Evolutionary conservation across 2,113 vertebrate genomes (phyloP).

Genomic region (Atractosteus spatula): DNA sequence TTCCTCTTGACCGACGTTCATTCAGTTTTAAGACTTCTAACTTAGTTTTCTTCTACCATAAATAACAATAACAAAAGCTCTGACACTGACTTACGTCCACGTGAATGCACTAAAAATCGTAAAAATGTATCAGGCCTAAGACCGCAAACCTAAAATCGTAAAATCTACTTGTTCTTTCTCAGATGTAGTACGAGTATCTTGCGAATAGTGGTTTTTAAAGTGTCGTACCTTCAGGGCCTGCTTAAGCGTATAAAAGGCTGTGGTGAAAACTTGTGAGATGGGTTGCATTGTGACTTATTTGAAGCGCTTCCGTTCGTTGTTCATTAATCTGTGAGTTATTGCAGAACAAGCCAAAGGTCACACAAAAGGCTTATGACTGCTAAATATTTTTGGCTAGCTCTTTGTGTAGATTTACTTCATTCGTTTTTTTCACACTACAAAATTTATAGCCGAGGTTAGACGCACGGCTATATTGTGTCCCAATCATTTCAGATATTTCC

Average conservation of each 20-base stretch:
- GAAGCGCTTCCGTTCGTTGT: constrained; percentile 88
- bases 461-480: constrained; percentile 12
- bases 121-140: constrained; percentile 39
- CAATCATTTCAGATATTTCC: constrained; percentile 16
- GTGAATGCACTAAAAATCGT: constrained; percentile 54
- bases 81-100: constrained; percentile 53
- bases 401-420: constrained; percentile 78
- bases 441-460: constrained; percentile 46
- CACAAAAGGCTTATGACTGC: constrained; percentile 92
- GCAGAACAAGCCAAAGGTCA: constrained; percentile 90
- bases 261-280: constrained; percentile 67
- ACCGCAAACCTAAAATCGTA: constrained; percentile 40
- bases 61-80: constrained; percentile 40
- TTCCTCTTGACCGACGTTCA: not conserved
- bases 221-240: constrained; percentile 49
- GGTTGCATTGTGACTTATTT: constrained; percentile 69
- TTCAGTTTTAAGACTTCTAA: constrained; percentile 14
- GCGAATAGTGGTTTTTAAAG: constrained; percentile 28
- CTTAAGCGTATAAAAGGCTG: constrained; percentile 60
- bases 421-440: constrained; percentile 54
- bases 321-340: constrained; percentile 99
- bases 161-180: constrained; percentile 38
- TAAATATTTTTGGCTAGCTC: constrained; percentile 76
- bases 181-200: constrained; percentile 25
- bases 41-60: constrained; percentile 32